Percentiles rank a stretch among this genome's conserved stretches.
Conservation (phyloP, 2,888 invertebrate species). For the Drosophila acutilabella region DNA sequence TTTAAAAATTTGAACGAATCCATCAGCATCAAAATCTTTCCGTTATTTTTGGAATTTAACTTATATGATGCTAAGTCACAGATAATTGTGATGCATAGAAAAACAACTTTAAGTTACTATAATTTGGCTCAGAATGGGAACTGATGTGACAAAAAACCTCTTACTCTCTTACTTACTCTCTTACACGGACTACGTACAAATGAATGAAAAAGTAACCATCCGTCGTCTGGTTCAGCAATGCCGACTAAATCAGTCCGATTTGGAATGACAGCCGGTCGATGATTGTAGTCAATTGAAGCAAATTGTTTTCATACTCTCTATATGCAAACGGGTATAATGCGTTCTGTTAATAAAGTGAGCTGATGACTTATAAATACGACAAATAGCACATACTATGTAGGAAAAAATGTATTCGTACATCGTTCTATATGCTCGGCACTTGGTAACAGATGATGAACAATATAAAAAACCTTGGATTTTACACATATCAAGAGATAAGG, state of each 20-base stretch:
- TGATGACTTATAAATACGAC: no score
- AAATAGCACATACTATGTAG: no score
- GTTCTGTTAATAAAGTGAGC: background rate
- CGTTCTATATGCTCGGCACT: no score
- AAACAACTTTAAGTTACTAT: no score
- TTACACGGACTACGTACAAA: background rate
- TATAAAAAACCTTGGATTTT: no score
- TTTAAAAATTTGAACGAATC: background rate
- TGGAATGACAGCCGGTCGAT: slow-evolving; percentile 53
- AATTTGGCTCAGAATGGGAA: background rate
- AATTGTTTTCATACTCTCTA: slow-evolving; percentile 58
- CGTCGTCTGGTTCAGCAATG: background rate
- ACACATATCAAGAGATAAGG: no score
- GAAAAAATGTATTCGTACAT: no score
- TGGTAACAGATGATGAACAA: no score
- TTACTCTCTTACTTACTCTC: background rate
- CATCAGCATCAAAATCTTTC: background rate
- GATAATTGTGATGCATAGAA: no score
- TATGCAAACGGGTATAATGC: background rate
- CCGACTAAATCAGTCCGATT: slow-evolving; percentile 33
- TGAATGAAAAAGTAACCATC: background rate
- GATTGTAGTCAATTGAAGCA: slow-evolving; percentile 71
- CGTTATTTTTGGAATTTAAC: no score
- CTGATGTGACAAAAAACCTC: background rate
- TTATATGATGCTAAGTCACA: no score